These are phyloP conservation scores for Mergus octosetaceus DNA, from an alignment of 2,797 vertebrate genomes.

Conservation along the genomic window DNA sequence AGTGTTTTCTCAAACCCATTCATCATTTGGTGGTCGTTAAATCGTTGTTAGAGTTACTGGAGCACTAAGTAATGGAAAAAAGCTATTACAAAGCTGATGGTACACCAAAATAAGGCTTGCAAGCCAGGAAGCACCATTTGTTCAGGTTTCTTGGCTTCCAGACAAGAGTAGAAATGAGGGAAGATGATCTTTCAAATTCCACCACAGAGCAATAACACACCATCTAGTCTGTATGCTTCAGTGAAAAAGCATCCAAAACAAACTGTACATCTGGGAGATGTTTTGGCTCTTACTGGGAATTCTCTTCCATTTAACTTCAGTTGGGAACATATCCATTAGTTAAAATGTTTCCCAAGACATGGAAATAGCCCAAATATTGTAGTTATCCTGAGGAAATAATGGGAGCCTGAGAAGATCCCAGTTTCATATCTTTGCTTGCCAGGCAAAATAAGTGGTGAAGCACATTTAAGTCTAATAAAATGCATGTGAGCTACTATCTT, in stretches of 20 bases:
- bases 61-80: background rate
- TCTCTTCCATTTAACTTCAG: constrained; percentile 60
- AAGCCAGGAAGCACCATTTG: constrained; percentile 14
- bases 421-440: background rate
- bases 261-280: constrained; percentile 25
- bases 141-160: constrained; percentile 37
- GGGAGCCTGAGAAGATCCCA: background rate
- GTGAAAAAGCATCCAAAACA: constrained; percentile 42
- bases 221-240: background rate
- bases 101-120: constrained; percentile 12
- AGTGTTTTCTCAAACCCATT: constrained; percentile 9
- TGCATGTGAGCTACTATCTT: background rate
- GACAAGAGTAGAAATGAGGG: constrained; percentile 25
- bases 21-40: background rate
- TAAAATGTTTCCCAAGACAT: constrained; percentile 58
- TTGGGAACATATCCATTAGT: constrained; percentile 46
- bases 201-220: constrained; percentile 3
- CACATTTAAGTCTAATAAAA: constrained; percentile 7
- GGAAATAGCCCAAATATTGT: constrained; percentile 46
- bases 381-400: constrained; percentile 39
- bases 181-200: constrained; percentile 48
- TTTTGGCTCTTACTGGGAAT: constrained; percentile 41
- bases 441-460: constrained; percentile 26
- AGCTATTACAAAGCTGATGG: background rate
- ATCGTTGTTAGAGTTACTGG: background rate